A percentile compares a stretch with the other conserved stretches of the same genome.
Evolutionary conservation across 2,888 invertebrate species (phyloP).

Genomic region (Sphinx pinastri): DNA sequence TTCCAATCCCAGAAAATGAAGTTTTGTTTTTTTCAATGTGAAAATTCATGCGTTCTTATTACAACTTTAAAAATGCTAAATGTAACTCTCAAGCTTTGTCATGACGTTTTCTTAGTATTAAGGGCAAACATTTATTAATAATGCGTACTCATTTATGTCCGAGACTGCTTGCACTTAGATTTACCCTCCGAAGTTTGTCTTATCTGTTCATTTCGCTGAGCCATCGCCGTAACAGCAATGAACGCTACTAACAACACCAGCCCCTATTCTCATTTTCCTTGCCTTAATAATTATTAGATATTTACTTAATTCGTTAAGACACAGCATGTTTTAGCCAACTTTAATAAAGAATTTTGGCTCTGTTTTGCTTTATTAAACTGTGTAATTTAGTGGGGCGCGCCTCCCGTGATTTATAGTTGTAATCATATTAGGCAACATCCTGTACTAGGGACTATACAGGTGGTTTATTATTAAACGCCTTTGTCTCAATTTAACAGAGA

Average conservation of each 20-base stretch:
- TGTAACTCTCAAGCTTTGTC: no score
- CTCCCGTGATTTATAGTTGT: conserved; percentile 15
- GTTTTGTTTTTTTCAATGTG: no score
- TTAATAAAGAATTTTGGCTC: conserved; percentile 20
- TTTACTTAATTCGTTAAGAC: conserved; percentile 17
- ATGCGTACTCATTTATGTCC: no score
- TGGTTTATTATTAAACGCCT: conserved; percentile 19
- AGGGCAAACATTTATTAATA: no score
- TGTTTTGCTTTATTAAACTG: conserved; percentile 4
- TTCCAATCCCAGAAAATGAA: no score
- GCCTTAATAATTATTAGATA: conserved; percentile 3
- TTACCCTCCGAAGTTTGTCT: no score
- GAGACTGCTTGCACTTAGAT: no score
- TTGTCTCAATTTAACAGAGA: conserved; percentile 14
- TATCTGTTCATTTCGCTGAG: no score
- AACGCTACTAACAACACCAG: background rate
- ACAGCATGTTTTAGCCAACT: background rate
- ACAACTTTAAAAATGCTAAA: no score
- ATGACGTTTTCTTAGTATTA: no score
- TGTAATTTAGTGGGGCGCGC: conserved; percentile 1
- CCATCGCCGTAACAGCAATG: background rate
- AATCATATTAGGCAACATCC: conserved; percentile 8
- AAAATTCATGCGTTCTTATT: no score
- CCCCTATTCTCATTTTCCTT: background rate
- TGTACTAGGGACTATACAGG: background rate